Conservation (phyloP, 2,113 vertebrate genomes). For the Macrotis lagotis region DNA sequence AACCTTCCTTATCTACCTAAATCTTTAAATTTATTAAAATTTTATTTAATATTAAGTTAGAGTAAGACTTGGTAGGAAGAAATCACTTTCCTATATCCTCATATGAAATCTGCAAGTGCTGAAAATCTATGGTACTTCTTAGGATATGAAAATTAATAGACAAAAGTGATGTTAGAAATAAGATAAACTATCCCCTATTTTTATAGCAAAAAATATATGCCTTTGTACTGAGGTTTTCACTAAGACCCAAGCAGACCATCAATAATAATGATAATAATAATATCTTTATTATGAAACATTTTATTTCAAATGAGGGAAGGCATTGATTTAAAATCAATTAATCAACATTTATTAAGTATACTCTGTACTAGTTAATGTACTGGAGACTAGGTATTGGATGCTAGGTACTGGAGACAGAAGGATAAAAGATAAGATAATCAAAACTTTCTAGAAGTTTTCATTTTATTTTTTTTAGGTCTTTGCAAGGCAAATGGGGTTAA, state of each 20-base stretch:
- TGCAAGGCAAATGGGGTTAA: no score
- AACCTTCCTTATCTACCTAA: background rate
- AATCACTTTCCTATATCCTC: background rate
- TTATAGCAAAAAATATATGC: background rate
- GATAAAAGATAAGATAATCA: background rate
- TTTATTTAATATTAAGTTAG: background rate
- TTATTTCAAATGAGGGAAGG: background rate
- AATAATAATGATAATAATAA: background rate
- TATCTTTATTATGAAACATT: background rate
- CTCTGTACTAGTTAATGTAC: background rate
- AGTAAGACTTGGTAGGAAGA: background rate
- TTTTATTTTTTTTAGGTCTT: no score
- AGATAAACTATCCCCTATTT: background rate
- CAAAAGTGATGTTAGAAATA: background rate
- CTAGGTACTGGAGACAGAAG: background rate
- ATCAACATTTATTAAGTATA: background rate
- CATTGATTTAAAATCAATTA: background rate
- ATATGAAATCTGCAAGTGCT: background rate
- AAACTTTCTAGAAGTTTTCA: background rate
- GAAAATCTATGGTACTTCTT: background rate
- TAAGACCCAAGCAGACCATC: background rate
- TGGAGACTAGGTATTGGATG: no score
- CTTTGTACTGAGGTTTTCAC: background rate
- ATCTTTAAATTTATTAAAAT: background rate
- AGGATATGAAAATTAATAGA: background rate